A percentile compares a stretch with the other conserved stretches of the same genome.
Evolutionary conservation across 2,888 invertebrate species (phyloP).

Genomic region (Plemyria rubiginata): DNA sequence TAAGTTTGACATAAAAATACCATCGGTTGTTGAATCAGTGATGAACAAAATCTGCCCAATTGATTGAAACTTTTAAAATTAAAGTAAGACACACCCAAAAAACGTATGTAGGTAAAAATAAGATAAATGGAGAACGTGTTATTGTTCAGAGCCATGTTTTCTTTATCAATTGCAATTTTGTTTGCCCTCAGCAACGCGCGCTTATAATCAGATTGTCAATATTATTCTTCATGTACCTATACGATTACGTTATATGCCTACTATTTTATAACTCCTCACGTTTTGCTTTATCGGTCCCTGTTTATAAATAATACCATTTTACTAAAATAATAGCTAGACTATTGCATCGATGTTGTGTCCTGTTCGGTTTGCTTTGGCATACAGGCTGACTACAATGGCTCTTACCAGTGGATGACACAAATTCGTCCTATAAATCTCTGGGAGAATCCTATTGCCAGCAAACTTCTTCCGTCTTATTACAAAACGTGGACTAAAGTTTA

Average conservation of each 20-base stretch:
- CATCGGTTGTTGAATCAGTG: neutral
- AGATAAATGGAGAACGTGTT: constrained; percentile 18
- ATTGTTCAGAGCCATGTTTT: constrained; percentile 24
- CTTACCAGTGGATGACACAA: neutral
- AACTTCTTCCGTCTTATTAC: too few relatives aligned
- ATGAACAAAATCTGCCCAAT: too few relatives aligned
- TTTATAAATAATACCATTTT: neutral
- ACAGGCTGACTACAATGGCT: neutral
- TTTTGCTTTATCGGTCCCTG: constrained; percentile 43
- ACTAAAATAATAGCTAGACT: neutral
- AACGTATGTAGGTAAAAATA: neutral
- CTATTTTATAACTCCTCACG: constrained; percentile 46
- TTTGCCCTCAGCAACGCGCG: constrained; percentile 48
- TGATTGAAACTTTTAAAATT: too few relatives aligned
- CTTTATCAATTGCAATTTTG: constrained; percentile 37
- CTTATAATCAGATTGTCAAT: constrained; percentile 55
- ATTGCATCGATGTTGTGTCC: neutral
- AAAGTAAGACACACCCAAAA: neutral
- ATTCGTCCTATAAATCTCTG: too few relatives aligned
- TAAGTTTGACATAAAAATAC: neutral
- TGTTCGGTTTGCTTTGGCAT: neutral
- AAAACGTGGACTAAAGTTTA: too few relatives aligned
- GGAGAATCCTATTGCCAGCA: too few relatives aligned
- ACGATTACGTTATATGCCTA: constrained; percentile 37
- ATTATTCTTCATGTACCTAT: constrained; percentile 50